These are phyloP conservation scores for Colius striatus DNA, from an alignment of 2,113 vertebrate species.

Conservation along the genomic window DNA sequence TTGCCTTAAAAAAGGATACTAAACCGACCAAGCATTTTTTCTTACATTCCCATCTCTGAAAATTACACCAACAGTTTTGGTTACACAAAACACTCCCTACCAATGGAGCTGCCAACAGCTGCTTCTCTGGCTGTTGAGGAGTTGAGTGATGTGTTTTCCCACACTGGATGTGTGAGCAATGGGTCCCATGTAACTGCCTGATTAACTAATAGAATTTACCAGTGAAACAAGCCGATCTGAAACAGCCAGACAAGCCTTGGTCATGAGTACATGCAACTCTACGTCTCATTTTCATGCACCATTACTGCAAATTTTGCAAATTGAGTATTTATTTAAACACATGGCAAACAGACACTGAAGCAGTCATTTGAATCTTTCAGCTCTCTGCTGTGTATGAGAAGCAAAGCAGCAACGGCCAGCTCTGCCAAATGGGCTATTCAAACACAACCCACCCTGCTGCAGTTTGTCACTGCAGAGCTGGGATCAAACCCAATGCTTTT, in stretches of 20 bases:
- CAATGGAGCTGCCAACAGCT: not conserved
- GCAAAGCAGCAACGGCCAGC: not conserved
- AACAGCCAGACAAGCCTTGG: constrained; percentile 32
- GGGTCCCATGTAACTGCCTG: not conserved
- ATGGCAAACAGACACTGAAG: not conserved
- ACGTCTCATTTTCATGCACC: constrained; percentile 40
- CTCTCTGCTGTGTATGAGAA: not conserved
- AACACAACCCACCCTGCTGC: not conserved
- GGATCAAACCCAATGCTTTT: not conserved
- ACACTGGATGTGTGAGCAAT: not conserved
- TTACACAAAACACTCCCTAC: not conserved
- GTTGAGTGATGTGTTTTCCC: not conserved
- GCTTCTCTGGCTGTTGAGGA: not conserved
- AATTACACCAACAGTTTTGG: not conserved
- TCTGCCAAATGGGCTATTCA: constrained; percentile 23
- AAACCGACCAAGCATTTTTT: not conserved
- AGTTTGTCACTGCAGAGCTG: not conserved
- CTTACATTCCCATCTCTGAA: not conserved
- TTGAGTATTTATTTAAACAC: constrained; percentile 62
- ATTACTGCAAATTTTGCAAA: constrained; percentile 48
- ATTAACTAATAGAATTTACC: constrained; percentile 16
- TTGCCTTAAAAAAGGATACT: not conserved
- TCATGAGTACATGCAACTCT: not conserved
- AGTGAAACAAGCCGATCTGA: constrained; percentile 8
- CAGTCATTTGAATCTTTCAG: not conserved